Conservation (phyloP, 2,888 invertebrate genomes). For the Noctua pronuba region DNA sequence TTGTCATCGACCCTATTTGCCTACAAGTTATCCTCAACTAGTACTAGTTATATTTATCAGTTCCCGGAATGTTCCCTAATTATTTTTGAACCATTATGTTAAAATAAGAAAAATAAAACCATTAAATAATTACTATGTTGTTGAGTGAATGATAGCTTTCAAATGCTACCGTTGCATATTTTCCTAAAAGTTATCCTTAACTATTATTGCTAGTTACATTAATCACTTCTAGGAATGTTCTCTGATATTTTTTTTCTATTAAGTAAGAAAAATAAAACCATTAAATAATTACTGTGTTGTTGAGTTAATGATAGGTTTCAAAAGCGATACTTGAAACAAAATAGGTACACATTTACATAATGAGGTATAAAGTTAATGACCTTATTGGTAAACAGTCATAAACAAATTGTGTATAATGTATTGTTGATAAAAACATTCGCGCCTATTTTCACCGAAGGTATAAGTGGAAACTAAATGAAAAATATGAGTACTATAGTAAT, state of each 20-base stretch:
- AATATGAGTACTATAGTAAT: background rate
- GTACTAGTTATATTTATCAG: constrained; percentile 3
- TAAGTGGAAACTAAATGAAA: background rate
- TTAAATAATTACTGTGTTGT: constrained; percentile 18
- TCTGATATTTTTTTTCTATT: background rate
- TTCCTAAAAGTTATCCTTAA: background rate
- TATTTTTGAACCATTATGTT: background rate
- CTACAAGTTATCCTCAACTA: background rate
- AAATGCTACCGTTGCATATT: background rate
- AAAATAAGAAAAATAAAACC: background rate
- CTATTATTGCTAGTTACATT: background rate
- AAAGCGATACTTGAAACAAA: background rate
- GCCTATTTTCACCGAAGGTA: too few species aligned
- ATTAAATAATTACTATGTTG: constrained; percentile 8
- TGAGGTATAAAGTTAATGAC: constrained; percentile 3
- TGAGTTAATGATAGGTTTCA: background rate
- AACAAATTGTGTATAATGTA: background rate
- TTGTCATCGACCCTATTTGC: too few species aligned
- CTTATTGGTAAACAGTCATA: background rate
- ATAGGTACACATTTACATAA: too few species aligned
- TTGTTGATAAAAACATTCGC: background rate
- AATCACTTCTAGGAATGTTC: background rate
- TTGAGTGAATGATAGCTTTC: background rate
- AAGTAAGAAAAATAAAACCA: background rate
- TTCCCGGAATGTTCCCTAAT: background rate